Evolutionary conservation across 2,113 vertebrate genomes (phyloP).

Genomic region (Tilapia sparmanii): DNA sequence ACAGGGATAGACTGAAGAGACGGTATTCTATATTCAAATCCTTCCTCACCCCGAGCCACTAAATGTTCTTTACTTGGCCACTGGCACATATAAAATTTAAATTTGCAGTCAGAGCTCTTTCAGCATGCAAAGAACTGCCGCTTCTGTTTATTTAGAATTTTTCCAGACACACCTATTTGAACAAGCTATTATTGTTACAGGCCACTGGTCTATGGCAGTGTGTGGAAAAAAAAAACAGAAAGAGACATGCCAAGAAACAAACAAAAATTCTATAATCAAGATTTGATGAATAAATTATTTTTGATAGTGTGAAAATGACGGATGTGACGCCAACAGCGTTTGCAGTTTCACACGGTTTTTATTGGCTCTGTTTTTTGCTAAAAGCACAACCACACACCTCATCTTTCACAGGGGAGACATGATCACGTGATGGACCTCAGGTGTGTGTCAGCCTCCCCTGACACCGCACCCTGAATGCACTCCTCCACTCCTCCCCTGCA

Average conservation of each 20-base stretch:
- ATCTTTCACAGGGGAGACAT: not conserved
- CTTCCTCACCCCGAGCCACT: not conserved
- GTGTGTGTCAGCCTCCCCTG: not conserved
- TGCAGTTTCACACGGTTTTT: not conserved
- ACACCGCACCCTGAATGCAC: not conserved
- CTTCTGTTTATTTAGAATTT: not conserved
- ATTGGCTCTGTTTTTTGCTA: not conserved
- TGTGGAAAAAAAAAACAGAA: rapidly evolving
- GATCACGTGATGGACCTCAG: not conserved
- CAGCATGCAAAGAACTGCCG: not conserved
- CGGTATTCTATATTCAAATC: not conserved
- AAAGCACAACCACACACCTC: not conserved
- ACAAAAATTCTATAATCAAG: not conserved
- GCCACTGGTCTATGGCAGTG: not conserved
- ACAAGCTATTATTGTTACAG: not conserved
- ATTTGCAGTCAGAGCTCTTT: not conserved
- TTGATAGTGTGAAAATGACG: not conserved
- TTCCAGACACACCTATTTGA: not conserved
- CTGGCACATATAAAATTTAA: not conserved
- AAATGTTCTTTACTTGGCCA: not conserved
- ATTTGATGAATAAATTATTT: not conserved
- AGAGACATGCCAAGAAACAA: not conserved
- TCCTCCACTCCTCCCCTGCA: rapidly evolving
- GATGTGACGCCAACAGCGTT: rapidly evolving
- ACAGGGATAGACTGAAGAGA: not conserved